Conservation (phyloP, 1,140 invertebrate genomes). For the Hermetia illucens region DNA sequence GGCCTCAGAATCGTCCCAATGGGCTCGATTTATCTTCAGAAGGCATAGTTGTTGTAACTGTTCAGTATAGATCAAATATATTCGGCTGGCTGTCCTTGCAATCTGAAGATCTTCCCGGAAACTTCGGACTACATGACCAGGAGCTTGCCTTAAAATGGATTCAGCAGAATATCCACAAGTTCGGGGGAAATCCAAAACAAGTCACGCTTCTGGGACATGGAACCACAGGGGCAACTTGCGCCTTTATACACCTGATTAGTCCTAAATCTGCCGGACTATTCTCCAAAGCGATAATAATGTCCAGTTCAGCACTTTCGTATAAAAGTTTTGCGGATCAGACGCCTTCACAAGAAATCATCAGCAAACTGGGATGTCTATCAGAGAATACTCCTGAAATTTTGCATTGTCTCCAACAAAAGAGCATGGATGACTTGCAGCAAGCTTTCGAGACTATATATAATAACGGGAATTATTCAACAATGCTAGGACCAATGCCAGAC, state of each 20-base stretch:
- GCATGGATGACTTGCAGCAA: constrained; percentile 35
- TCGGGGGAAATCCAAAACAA: constrained; percentile 52
- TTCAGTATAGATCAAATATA: constrained; percentile 46
- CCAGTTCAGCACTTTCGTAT: constrained; percentile 46
- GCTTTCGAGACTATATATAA: constrained; percentile 42
- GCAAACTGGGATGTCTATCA: constrained; percentile 36
- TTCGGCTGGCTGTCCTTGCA: constrained; percentile 56
- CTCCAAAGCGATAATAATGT: constrained; percentile 53
- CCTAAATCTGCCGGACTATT: constrained; percentile 38
- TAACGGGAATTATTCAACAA: constrained; percentile 37
- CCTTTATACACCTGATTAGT: constrained; percentile 9
- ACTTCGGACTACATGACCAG: constrained; percentile 57
- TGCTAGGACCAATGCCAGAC: constrained; percentile 41
- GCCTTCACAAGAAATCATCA: constrained; percentile 41
- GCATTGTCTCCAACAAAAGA: constrained; percentile 47
- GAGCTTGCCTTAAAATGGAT: constrained; percentile 57
- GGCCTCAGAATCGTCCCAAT: constrained; percentile 33
- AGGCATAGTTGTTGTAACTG: constrained; percentile 45
- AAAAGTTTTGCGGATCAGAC: constrained; percentile 38
- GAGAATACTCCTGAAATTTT: constrained; percentile 30
- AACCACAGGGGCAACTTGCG: constrained; percentile 17
- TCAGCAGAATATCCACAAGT: constrained; percentile 48
- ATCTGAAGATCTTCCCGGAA: constrained; percentile 42
- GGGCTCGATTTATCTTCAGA: constrained; percentile 50
- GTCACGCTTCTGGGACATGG: constrained; percentile 57